phyloP scores from a whole-genome alignment of 1,140 invertebrate genomes.

The Drosophila busckii region DNA sequence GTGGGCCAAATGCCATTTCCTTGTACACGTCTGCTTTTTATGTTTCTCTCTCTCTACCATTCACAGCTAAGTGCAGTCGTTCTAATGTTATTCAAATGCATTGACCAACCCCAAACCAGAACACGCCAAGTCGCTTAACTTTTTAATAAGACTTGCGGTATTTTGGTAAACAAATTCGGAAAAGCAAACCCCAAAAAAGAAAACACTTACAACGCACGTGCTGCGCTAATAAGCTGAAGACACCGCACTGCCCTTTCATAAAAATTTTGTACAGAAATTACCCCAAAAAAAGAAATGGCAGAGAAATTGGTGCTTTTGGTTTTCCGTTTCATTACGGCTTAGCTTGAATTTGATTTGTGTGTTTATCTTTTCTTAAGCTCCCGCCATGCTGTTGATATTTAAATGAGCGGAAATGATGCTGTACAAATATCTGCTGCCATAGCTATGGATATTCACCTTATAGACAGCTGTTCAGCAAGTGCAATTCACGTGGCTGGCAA shows the following conservation, averaged over 20 bases:
- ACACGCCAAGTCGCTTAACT: slow-evolving; percentile 64
- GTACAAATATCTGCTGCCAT: slow-evolving; percentile 54
- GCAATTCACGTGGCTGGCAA: slow-evolving; percentile 34
- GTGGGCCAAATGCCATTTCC: slow-evolving; percentile 62
- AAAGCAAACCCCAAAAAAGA: slow-evolving; percentile 5
- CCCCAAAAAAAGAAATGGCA: slow-evolving; percentile 30
- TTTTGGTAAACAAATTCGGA: slow-evolving; percentile 38
- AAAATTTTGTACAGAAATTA: slow-evolving; percentile 46
- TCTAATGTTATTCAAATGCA: slow-evolving; percentile 31
- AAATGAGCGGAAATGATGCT: slow-evolving; percentile 63
- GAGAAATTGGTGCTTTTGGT: slow-evolving; percentile 20
- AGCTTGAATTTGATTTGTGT: slow-evolving; percentile 67
- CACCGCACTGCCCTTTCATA: slow-evolving; percentile 9
- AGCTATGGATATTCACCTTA: neutral
- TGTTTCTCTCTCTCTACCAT: slow-evolving; percentile 32
- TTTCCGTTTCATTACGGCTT: slow-evolving; percentile 57
- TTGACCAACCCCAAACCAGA: slow-evolving; percentile 25
- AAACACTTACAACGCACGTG: slow-evolving; percentile 54
- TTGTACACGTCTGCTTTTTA: slow-evolving; percentile 39
- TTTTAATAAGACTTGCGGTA: slow-evolving; percentile 67
- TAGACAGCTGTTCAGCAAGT: slow-evolving; percentile 46
- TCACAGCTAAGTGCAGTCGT: slow-evolving; percentile 43
- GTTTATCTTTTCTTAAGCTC: slow-evolving; percentile 63
- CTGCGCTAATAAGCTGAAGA: slow-evolving; percentile 52
- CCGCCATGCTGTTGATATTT: slow-evolving; percentile 25